These are phyloP conservation scores for Lampris incognitus DNA, from an alignment of 2,113 vertebrate species.

Conservation along the genomic window DNA sequence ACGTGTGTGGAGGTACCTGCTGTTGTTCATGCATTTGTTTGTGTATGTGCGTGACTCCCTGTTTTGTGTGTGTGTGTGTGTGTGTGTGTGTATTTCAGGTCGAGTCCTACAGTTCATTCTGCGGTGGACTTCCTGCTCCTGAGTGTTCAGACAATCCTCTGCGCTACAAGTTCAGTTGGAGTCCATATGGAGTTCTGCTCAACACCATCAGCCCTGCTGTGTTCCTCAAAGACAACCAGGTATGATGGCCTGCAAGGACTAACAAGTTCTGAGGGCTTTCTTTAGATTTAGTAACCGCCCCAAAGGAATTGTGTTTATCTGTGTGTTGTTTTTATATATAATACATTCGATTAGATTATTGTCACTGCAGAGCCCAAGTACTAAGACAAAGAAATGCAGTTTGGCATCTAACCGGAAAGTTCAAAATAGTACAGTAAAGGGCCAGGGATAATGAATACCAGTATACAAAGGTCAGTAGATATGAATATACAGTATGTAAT, in stretches of 20 bases:
- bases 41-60: slow-evolving; percentile 24
- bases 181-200: slow-evolving; percentile 90
- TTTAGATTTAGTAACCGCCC: too few relatives aligned
- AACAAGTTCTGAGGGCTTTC: too few relatives aligned
- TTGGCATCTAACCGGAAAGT: too few relatives aligned
- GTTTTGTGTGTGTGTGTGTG: slow-evolving; percentile 13
- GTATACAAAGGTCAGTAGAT: too few relatives aligned
- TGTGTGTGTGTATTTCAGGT: slow-evolving; percentile 78
- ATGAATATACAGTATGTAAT: too few relatives aligned
- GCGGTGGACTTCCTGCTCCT: slow-evolving; percentile 93
- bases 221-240: slow-evolving; percentile 89
- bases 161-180: slow-evolving; percentile 99
- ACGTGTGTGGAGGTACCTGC: slow-evolving; percentile 36
- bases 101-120: slow-evolving; percentile 93
- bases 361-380: too few relatives aligned
- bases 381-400: too few relatives aligned
- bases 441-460: too few relatives aligned
- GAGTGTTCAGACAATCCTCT: slow-evolving; percentile 95
- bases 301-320: too few relatives aligned
- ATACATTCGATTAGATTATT: too few relatives aligned
- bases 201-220: slow-evolving; percentile 90
- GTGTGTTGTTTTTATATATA: too few relatives aligned
- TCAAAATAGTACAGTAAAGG: too few relatives aligned
- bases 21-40: slow-evolving; percentile 27
- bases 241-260: slow-evolving; percentile 56